Evolutionary conservation across 2,113 vertebrate species (phyloP).

Genomic region (Atlantisia rogersi): DNA sequence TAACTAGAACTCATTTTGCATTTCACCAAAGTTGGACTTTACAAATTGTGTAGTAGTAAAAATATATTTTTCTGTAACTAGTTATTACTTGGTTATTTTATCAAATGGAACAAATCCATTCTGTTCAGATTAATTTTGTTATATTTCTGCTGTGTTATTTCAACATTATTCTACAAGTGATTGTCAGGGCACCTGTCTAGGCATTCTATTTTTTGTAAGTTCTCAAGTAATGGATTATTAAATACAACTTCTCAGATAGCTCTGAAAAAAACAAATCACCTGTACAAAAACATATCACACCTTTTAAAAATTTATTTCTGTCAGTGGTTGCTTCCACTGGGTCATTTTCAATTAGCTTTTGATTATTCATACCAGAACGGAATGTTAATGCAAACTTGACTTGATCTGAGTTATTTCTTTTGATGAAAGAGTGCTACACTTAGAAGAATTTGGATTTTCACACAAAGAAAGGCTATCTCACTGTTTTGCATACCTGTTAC

Average conservation of each 20-base stretch:
- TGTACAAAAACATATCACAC: constrained; percentile 40
- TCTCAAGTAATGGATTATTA: not conserved
- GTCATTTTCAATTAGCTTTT: constrained; percentile 16
- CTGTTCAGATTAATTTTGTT: not conserved
- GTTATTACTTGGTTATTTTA: not conserved
- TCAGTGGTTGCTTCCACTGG: not conserved
- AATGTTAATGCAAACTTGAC: not conserved
- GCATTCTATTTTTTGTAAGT: not conserved
- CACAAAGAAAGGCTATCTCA: not conserved
- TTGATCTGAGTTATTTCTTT: not conserved
- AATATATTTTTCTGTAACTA: not conserved
- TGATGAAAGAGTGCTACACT: not conserved
- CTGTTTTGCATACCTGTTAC: constrained; percentile 5
- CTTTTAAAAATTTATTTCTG: constrained; percentile 41
- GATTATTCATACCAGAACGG: constrained; percentile 30
- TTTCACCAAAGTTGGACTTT: not conserved
- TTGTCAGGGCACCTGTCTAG: not conserved
- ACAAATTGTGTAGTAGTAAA: not conserved
- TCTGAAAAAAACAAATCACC: not conserved
- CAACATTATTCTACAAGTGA: not conserved
- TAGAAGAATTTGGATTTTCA: not conserved
- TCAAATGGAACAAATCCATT: not conserved
- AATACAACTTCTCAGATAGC: not conserved
- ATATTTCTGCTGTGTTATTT: not conserved
- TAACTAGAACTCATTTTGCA: not conserved